Evolutionary conservation across 2,797 vertebrate genomes (phyloP).

Genomic region (Brotula barbata): DNA sequence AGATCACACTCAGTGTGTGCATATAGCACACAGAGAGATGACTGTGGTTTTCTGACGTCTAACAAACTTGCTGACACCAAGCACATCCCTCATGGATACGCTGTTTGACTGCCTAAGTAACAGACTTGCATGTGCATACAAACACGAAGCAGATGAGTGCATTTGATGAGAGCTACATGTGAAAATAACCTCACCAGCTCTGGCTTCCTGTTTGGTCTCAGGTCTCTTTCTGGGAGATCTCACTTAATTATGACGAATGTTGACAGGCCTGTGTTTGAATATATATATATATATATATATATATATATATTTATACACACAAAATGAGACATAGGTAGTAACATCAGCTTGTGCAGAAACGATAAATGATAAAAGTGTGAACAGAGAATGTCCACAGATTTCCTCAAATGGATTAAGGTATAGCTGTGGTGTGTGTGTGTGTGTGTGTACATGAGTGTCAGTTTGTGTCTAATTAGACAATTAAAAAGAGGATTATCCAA

Average conservation of each 20-base stretch:
- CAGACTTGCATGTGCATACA: background rate
- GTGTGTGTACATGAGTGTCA: too few relatives aligned
- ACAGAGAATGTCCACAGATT: background rate
- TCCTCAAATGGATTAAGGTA: background rate
- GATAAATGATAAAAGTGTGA: background rate
- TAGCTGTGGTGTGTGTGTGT: background rate
- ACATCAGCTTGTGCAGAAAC: background rate
- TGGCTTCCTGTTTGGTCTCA: constrained; percentile 55
- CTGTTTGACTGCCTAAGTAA: constrained; percentile 3
- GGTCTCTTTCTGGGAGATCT: background rate
- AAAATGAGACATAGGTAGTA: background rate
- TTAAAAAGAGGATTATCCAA: background rate
- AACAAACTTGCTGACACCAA: too few relatives aligned
- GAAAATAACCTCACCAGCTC: constrained; percentile 5
- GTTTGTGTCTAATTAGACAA: background rate
- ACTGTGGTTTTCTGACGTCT: constrained; percentile 43
- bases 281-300: too few relatives aligned
- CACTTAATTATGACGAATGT: background rate
- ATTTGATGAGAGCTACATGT: background rate
- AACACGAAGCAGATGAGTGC: background rate
- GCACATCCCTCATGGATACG: constrained; percentile 21
- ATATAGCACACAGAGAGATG: constrained; percentile 14
- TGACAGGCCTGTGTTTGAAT: background rate
- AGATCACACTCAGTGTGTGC: constrained; percentile 25
- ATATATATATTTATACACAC: too few relatives aligned